Conservation (phyloP, 1,140 invertebrate genomes). For the Caenorhabditis inopinata region DNA sequence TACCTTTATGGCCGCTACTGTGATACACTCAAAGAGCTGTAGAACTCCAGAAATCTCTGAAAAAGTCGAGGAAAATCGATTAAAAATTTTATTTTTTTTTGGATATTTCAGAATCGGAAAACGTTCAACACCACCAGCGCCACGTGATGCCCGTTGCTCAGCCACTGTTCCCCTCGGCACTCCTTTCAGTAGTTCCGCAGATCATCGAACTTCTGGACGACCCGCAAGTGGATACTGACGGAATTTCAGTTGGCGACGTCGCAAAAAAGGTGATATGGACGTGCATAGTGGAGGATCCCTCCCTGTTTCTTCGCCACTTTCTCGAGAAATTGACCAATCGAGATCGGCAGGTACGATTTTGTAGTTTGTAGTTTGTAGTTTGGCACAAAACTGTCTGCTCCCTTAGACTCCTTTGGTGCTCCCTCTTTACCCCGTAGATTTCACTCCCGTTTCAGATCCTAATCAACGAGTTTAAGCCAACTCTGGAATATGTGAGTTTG, state of each 20-base stretch:
- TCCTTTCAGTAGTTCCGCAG: constrained; percentile 89
- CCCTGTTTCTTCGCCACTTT: constrained; percentile 90
- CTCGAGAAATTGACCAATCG: constrained; percentile 86
- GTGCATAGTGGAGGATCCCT: constrained; percentile 94
- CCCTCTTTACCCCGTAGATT: not conserved
- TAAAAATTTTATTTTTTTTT: too few species aligned
- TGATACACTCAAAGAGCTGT: too few species aligned
- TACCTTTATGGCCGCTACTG: too few species aligned
- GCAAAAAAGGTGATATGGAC: constrained; percentile 82
- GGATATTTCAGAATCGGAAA: constrained; percentile 38
- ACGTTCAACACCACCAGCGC: constrained; percentile 32
- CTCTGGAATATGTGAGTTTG: constrained; percentile 38
- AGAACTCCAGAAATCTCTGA: too few species aligned
- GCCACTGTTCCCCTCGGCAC: constrained; percentile 89
- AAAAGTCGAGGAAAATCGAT: not conserved
- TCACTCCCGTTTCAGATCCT: constrained; percentile 32
- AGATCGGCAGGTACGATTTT: constrained; percentile 83
- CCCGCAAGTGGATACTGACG: constrained; percentile 88
- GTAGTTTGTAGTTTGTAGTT: not conserved
- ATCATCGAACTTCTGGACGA: constrained; percentile 94
- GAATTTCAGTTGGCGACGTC: constrained; percentile 72
- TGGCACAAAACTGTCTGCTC: not conserved
- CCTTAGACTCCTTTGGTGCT: not conserved
- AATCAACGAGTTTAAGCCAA: constrained; percentile 26
- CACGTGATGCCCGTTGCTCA: constrained; percentile 80